phyloP scores from a whole-genome alignment of 2,888 invertebrate genomes.

The Sphinx pinastri region DNA sequence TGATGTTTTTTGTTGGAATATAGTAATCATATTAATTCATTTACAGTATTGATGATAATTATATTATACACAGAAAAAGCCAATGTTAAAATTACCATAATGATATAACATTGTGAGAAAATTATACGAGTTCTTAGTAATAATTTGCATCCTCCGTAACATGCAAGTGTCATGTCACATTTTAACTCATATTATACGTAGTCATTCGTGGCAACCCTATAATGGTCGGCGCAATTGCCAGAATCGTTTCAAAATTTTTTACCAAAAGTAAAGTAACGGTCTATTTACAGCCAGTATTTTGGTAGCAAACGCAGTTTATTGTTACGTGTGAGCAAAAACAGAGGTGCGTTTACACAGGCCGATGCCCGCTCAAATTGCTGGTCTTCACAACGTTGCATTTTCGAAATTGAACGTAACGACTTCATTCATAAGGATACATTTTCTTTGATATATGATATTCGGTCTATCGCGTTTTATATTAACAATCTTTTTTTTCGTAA shows the following conservation, averaged over 20 bases:
- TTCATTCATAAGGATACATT: conserved; percentile 26
- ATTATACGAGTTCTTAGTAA: too few species aligned
- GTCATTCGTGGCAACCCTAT: not conserved
- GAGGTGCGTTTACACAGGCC: conserved; percentile 45
- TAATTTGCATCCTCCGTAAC: too few species aligned
- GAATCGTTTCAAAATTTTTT: conserved; percentile 49
- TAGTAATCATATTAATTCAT: too few species aligned
- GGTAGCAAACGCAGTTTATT: conserved; percentile 44
- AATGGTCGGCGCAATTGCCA: conserved; percentile 28
- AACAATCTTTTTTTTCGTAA: conserved; percentile 24
- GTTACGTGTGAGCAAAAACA: conserved; percentile 51
- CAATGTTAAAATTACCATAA: too few species aligned
- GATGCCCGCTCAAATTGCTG: conserved; percentile 40
- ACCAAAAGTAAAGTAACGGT: conserved; percentile 50
- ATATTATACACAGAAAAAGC: too few species aligned
- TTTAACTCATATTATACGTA: too few species aligned
- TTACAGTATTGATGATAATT: too few species aligned
- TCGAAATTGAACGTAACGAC: conserved; percentile 32
- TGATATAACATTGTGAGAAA: too few species aligned
- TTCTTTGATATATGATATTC: conserved; percentile 9
- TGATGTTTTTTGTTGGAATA: too few species aligned
- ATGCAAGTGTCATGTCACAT: too few species aligned
- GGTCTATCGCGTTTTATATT: conserved; percentile 6
- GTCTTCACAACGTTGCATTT: conserved; percentile 24
- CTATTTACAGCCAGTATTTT: conserved; percentile 50